phyloP scores from a whole-genome alignment of 2,888 invertebrate species.

The Aphidius colemani region DNA sequence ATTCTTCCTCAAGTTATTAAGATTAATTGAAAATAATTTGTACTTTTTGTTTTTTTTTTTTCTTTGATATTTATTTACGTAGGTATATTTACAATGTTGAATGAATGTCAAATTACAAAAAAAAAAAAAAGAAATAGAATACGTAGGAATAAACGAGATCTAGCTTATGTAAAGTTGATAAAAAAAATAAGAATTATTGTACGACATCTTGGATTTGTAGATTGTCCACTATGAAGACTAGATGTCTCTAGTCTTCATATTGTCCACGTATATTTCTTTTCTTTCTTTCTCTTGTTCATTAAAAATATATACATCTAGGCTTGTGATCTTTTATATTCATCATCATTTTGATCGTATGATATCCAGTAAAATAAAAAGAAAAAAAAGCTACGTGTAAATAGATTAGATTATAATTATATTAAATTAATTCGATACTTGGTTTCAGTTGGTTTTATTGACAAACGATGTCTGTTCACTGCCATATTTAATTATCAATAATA shows the following conservation, averaged over 20 bases:
- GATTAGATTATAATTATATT: constrained; percentile 47
- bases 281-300: background rate
- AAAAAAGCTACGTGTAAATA: constrained; percentile 43
- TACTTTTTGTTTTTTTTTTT: no score
- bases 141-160: no score
- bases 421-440: constrained; percentile 40
- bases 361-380: constrained; percentile 15
- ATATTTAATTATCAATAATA: constrained; percentile 2
- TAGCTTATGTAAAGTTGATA: constrained; percentile 1
- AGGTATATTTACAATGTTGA: constrained; percentile 47
- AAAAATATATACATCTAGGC: background rate
- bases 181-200: constrained; percentile 10
- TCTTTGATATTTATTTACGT: no score
- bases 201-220: constrained; percentile 14
- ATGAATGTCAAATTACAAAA: constrained; percentile 48
- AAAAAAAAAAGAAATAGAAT: no score
- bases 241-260: no score
- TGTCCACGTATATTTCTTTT: constrained; percentile 3
- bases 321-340: constrained; percentile 3
- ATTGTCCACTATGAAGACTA: no score
- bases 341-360: constrained; percentile 40
- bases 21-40: no score
- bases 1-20: no score
- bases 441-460: constrained; percentile 21
- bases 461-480: constrained; percentile 32